A percentile compares a stretch with the other conserved stretches of the same genome.
Evolutionary conservation across 2,113 vertebrate genomes (phyloP).

Genomic region (Macroglossus sobrinus): DNA sequence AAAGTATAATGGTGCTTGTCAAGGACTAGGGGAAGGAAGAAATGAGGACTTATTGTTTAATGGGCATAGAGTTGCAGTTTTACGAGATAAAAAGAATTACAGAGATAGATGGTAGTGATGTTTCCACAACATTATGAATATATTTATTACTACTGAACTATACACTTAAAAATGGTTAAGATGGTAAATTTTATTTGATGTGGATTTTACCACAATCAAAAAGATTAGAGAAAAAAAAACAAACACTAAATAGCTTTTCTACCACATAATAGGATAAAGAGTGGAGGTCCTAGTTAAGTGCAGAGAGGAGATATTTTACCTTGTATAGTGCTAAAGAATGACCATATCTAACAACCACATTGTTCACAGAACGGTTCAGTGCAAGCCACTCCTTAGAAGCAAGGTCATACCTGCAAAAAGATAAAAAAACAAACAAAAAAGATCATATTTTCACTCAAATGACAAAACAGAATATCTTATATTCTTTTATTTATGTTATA

Average conservation of each 20-base stretch:
- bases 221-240: background rate
- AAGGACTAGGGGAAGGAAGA: background rate
- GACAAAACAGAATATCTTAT: slow-evolving; percentile 17
- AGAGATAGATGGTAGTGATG: background rate
- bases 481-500: slow-evolving; percentile 29
- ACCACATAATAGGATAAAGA: background rate
- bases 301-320: slow-evolving; percentile 77
- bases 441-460: slow-evolving; percentile 51
- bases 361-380: slow-evolving; percentile 88
- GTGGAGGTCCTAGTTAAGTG: background rate
- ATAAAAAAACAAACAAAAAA: slow-evolving; percentile 59
- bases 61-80: background rate
- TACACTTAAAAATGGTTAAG: background rate
- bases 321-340: slow-evolving; percentile 92
- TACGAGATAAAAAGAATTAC: background rate
- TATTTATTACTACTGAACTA: background rate
- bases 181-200: background rate
- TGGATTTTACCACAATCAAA: background rate
- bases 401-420: slow-evolving; percentile 88
- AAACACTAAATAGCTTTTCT: background rate
- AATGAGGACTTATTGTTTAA: background rate
- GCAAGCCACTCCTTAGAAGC: slow-evolving; percentile 89
- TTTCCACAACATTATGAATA: background rate
- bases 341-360: slow-evolving; percentile 91
- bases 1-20: background rate